Conservation (phyloP, 2,888 invertebrate species). For the Agrochola litura region DNA sequence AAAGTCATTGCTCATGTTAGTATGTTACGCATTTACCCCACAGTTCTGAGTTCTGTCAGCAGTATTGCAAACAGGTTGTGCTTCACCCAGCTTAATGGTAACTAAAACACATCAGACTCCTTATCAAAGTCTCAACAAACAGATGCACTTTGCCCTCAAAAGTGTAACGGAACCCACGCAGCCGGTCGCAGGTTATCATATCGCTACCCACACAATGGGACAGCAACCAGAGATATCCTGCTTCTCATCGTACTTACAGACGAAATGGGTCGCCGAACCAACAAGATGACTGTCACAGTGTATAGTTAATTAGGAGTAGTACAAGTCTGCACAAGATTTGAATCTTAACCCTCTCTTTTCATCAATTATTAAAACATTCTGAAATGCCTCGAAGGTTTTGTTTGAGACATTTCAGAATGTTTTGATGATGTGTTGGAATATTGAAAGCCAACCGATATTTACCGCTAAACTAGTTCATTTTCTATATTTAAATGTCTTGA, state of each 20-base stretch:
- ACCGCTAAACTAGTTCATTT: too few species aligned
- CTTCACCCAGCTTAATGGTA: too few species aligned
- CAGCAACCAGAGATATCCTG: constrained; percentile 64
- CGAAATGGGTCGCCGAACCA: constrained; percentile 46
- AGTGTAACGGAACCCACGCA: constrained; percentile 35
- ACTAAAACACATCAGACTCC: not conserved
- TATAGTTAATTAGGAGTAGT: not conserved
- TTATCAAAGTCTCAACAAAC: constrained; percentile 27
- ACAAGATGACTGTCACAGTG: constrained; percentile 11
- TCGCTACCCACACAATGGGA: constrained; percentile 56
- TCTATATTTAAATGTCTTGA: too few species aligned
- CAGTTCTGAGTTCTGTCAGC: not conserved
- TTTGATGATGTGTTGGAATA: too few species aligned
- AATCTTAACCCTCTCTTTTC: not conserved
- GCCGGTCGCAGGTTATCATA: constrained; percentile 61
- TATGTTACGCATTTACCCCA: too few species aligned
- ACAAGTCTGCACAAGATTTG: constrained; percentile 3
- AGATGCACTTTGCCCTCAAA: constrained; percentile 46
- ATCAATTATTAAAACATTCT: too few species aligned
- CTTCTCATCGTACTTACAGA: constrained; percentile 50
- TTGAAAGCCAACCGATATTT: too few species aligned
- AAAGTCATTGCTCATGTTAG: too few species aligned
- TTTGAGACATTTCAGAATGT: too few species aligned
- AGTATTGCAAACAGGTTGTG: too few species aligned
- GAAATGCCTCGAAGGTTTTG: too few species aligned